Percentiles rank a stretch among this genome's conserved stretches.
Evolutionary conservation across 2,888 invertebrate genomes (phyloP).

Genomic region (Chymomyza fuscimana): DNA sequence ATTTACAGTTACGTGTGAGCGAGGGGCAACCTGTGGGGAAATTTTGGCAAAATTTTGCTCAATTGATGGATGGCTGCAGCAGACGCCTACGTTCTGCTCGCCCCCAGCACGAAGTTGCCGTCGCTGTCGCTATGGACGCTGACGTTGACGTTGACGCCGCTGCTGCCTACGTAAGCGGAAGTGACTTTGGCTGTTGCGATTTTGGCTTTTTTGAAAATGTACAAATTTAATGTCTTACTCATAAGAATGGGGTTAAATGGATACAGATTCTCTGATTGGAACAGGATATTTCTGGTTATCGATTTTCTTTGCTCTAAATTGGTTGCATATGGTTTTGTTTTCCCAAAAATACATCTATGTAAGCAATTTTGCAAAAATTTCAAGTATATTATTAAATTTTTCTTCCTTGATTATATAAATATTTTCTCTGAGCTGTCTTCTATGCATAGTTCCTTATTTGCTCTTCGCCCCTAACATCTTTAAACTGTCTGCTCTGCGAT

Average conservation of each 20-base stretch:
- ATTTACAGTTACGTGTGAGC: constrained; percentile 57
- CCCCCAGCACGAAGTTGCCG: not conserved
- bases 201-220: not conserved
- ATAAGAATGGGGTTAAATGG: not conserved
- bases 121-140: constrained; percentile 18
- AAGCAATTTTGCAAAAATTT: too few relatives aligned
- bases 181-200: constrained; percentile 42
- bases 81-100: not conserved
- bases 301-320: too few relatives aligned
- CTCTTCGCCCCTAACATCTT: too few relatives aligned
- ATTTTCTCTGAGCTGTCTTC: too few relatives aligned
- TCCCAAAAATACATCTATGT: too few relatives aligned
- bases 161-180: constrained; percentile 52
- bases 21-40: constrained; percentile 15
- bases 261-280: not conserved
- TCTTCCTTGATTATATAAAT: too few relatives aligned
- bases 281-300: not conserved
- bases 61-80: constrained; percentile 12
- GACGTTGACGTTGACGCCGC: constrained; percentile 30
- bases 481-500: too few relatives aligned
- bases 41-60: constrained; percentile 40
- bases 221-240: not conserved
- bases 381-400: too few relatives aligned
- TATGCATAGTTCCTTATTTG: too few relatives aligned
- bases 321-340: too few relatives aligned